Conservation (phyloP, 2,797 vertebrate genomes). For the Moxostoma hubbsi region DNA sequence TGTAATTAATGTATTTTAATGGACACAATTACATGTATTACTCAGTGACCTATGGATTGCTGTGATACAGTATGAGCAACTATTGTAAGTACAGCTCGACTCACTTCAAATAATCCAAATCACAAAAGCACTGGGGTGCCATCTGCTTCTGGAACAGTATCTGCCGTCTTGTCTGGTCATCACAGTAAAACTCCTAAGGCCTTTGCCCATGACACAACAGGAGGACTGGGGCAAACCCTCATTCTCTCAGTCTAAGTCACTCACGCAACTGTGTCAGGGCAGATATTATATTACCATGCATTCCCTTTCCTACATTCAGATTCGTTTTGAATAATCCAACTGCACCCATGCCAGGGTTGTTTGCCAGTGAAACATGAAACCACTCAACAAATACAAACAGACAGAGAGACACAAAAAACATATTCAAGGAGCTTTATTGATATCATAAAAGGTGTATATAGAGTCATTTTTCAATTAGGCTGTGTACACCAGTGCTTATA, state of each 20-base stretch:
- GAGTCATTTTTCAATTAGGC: no score
- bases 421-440: no score
- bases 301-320: conserved; percentile 56
- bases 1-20: not conserved
- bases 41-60: not conserved
- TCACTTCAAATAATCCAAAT: not conserved
- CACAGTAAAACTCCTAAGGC: conserved; percentile 33
- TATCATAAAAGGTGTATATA: no score
- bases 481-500: no score
- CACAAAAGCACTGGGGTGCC: conserved; percentile 11
- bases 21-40: not conserved
- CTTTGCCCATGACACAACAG: conserved; percentile 14
- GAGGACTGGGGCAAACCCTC: conserved; percentile 33
- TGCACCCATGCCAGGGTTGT: conserved; percentile 54
- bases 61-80: not conserved
- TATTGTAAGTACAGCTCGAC: not conserved
- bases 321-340: conserved; percentile 63
- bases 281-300: conserved; percentile 51
- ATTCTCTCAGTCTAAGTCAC: conserved; percentile 47
- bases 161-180: conserved; percentile 32
- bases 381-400: not conserved
- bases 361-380: not conserved
- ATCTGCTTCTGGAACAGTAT: conserved; percentile 46
- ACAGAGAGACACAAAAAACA: no score
- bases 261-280: conserved; percentile 59